phyloP scores from a whole-genome alignment of 1,140 invertebrate genomes.

The Wasmannia auropunctata region DNA sequence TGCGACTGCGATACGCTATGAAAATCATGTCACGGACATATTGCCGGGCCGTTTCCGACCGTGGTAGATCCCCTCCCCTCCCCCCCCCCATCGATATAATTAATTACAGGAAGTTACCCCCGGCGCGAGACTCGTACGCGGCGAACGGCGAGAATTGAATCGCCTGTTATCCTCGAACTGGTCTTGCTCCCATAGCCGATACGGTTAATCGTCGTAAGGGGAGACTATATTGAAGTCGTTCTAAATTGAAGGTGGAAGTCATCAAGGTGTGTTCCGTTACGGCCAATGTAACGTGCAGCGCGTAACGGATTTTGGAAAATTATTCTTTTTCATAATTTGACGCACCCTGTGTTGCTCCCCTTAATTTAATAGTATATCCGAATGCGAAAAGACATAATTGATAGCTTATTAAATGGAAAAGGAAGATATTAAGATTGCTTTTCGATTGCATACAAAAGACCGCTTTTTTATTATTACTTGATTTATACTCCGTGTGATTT shows the following conservation, averaged over 20 bases:
- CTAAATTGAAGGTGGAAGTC: constrained; percentile 35
- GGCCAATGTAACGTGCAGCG: constrained; percentile 4
- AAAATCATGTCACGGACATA: constrained; percentile 80
- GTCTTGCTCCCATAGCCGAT: constrained; percentile 24
- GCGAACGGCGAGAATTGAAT: constrained; percentile 64
- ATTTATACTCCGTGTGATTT: background rate
- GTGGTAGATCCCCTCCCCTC: background rate
- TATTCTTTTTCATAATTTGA: background rate
- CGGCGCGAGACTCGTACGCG: constrained; percentile 35
- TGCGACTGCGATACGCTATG: constrained; percentile 67
- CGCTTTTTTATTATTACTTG: background rate
- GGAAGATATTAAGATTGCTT: background rate
- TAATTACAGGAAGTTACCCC: constrained; percentile 77
- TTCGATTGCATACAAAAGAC: no score
- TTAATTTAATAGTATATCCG: constrained; percentile 3
- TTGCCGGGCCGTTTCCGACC: constrained; percentile 74
- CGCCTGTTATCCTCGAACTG: constrained; percentile 43
- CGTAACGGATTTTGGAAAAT: constrained; percentile 44
- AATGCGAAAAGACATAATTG: background rate
- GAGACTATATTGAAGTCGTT: constrained; percentile 12
- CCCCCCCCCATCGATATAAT: constrained; percentile 69
- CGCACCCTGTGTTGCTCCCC: background rate
- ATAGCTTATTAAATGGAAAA: background rate
- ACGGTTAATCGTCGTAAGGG: constrained; percentile 35
- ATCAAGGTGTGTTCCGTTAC: constrained; percentile 30